phyloP scores from a whole-genome alignment of 92 coral and sea anemone species.

The Parazoanthus swiftii region DNA sequence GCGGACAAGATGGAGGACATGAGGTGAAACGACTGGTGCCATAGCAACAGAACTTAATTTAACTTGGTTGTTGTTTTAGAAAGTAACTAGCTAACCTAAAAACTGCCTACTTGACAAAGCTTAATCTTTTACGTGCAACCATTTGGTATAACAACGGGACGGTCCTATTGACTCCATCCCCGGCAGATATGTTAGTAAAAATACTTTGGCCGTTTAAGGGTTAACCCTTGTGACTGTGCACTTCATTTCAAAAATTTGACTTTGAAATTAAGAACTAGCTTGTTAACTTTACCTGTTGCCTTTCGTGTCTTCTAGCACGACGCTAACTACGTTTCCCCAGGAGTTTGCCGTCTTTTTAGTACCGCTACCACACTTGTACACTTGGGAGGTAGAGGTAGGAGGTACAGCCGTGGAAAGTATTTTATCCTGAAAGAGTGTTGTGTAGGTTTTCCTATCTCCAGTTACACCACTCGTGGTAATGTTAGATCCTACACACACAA shows the following conservation, averaged over 20 bases:
- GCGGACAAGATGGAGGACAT: too few relatives aligned
- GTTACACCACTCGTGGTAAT: constrained; percentile 14
- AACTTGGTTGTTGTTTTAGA: too few relatives aligned
- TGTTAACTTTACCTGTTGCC: not conserved
- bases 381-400: not conserved
- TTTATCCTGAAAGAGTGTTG: constrained; percentile 48
- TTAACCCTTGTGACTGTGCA: not conserved
- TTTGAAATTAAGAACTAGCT: not conserved
- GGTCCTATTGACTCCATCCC: too few relatives aligned
- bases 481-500: not conserved
- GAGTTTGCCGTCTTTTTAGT: not conserved
- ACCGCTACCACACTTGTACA: constrained; percentile 7
- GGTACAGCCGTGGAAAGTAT: not conserved
- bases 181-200: too few relatives aligned
- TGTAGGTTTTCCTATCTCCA: not conserved
- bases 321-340: not conserved
- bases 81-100: too few relatives aligned
- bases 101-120: too few relatives aligned
- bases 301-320: constrained; percentile 1
- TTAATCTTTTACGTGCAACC: too few relatives aligned
- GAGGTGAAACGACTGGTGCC: too few relatives aligned
- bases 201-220: not conserved
- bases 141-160: too few relatives aligned
- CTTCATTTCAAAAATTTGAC: not conserved
- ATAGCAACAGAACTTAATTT: too few relatives aligned